Conservation (phyloP, 2,888 invertebrate genomes). For the Ferrisia virgata region DNA sequence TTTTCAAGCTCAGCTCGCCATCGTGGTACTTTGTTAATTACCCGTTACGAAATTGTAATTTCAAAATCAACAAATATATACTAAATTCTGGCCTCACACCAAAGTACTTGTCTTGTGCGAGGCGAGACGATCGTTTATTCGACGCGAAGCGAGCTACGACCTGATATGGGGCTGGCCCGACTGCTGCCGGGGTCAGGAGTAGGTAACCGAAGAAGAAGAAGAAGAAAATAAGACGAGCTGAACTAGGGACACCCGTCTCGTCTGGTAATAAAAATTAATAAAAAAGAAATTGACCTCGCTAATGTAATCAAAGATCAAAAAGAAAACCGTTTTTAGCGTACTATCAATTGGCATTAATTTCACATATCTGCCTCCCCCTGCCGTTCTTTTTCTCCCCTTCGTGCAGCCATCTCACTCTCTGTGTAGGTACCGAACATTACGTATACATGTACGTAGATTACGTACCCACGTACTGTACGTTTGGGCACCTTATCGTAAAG, state of each 20-base stretch:
- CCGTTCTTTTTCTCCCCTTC: too few relatives aligned
- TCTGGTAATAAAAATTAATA: neutral
- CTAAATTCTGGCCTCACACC: slow-evolving; percentile 29
- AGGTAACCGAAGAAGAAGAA: neutral
- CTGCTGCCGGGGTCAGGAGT: neutral
- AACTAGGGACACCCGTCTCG: too few relatives aligned
- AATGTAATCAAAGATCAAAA: slow-evolving; percentile 26
- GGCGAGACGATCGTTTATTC: neutral
- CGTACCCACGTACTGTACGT: too few relatives aligned
- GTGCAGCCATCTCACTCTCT: neutral
- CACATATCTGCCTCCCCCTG: neutral
- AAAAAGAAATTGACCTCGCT: slow-evolving; percentile 14
- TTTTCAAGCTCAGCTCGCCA: neutral
- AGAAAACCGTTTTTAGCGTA: neutral
- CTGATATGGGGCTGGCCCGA: too few relatives aligned
- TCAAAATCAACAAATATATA: slow-evolving; percentile 13
- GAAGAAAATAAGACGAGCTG: neutral
- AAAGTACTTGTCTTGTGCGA: slow-evolving; percentile 2
- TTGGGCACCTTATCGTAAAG: too few relatives aligned
- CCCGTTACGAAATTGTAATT: slow-evolving; percentile 11
- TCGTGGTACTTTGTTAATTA: neutral
- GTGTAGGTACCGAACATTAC: neutral
- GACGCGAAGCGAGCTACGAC: neutral
- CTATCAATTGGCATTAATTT: slow-evolving; percentile 13
- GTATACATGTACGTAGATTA: neutral